These are phyloP conservation scores for Leptodactylus fuscus DNA, from an alignment of 2,113 vertebrate species.

Conservation along the genomic window DNA sequence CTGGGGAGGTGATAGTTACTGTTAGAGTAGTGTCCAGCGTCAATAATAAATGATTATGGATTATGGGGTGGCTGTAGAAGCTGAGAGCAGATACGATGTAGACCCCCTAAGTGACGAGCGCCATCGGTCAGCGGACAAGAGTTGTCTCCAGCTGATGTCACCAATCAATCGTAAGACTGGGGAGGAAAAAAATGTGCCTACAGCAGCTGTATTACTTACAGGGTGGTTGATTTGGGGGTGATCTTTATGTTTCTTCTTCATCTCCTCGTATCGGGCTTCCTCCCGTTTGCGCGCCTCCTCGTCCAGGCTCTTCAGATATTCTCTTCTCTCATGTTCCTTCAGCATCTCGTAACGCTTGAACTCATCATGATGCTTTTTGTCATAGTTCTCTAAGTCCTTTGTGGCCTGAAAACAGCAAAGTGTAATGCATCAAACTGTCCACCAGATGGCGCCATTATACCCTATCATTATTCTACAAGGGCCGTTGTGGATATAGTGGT, in stretches of 20 bases:
- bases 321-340: constrained; percentile 93
- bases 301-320: constrained; percentile 89
- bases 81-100: no score
- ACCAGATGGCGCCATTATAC: not conserved
- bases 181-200: no score
- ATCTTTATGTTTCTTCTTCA: constrained; percentile 94
- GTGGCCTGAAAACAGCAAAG: constrained; percentile 81
- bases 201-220: no score
- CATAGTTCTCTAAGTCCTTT: constrained; percentile 92
- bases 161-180: no score
- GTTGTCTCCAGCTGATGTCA: no score
- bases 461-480: no score
- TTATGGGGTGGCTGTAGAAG: no score
- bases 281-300: constrained; percentile 88
- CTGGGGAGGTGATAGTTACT: constrained; percentile 73
- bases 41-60: no score
- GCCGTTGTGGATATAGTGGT: no score
- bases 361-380: constrained; percentile 93
- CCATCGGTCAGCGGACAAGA: no score
- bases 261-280: constrained; percentile 90
- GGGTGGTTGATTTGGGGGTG: constrained; percentile 98
- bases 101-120: no score
- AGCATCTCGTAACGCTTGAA: constrained; percentile 97
- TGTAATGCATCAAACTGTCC: not conserved
- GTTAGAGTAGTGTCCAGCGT: no score